Conservation (phyloP, 2,797 vertebrate genomes). For the Cetoscarus ocellatus region DNA sequence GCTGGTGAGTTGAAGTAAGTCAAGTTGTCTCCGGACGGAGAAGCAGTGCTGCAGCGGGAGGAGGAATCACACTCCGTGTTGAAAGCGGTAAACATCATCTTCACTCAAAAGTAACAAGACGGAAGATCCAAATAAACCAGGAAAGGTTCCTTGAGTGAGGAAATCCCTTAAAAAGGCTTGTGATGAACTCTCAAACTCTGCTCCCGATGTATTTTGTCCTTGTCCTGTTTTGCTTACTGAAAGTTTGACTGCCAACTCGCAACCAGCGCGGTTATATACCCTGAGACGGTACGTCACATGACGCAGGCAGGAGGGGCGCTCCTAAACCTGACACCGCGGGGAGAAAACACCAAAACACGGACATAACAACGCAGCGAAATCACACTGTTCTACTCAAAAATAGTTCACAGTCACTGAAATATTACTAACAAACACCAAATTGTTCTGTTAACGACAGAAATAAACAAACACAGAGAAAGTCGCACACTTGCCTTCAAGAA, state of each 20-base stretch:
- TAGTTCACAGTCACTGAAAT: fast-evolving
- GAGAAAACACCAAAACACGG: conserved; percentile 39
- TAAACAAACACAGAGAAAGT: neutral
- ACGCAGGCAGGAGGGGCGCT: conserved; percentile 48
- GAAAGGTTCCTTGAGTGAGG: conserved; percentile 28
- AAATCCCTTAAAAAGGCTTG: conserved; percentile 46
- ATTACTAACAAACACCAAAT: fast-evolving
- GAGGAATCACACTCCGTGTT: conserved; percentile 92
- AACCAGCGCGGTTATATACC: conserved; percentile 61
- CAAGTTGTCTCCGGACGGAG: conserved; percentile 89
- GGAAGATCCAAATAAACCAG: conserved; percentile 46
- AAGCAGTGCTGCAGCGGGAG: conserved; percentile 96
- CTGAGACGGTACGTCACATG: conserved; percentile 10
- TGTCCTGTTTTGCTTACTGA: conserved; percentile 19
- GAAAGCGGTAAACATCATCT: conserved; percentile 92
- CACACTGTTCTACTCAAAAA: fast-evolving
- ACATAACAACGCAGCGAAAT: conserved; percentile 24
- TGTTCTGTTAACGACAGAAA: neutral
- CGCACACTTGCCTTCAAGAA: conserved; percentile 30
- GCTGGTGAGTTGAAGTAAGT: conserved; percentile 91
- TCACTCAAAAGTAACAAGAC: conserved; percentile 21
- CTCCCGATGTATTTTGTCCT: neutral
- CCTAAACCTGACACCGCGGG: neutral
- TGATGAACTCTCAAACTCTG: conserved; percentile 15
- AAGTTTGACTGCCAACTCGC: conserved; percentile 69